These are phyloP conservation scores for Oryzias celebensis DNA, from an alignment of 2,113 vertebrate genomes.

Conservation along the genomic window DNA sequence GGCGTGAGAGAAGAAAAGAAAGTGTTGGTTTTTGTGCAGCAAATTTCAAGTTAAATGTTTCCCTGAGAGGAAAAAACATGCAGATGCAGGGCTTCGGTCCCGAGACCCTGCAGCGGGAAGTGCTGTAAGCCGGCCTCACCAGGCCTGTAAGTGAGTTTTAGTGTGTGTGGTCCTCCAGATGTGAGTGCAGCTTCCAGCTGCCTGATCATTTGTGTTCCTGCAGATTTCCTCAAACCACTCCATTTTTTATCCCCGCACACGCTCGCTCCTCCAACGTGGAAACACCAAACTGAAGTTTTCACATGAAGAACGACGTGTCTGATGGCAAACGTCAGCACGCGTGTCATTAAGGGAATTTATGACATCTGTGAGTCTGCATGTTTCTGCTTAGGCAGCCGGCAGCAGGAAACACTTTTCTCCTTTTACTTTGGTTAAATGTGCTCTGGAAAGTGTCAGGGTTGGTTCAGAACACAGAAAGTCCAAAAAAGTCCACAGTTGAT, in stretches of 20 bases:
- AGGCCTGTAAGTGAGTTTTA: background rate
- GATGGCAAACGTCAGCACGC: background rate
- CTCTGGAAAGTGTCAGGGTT: too few relatives aligned
- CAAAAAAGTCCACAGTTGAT: too few relatives aligned
- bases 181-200: conserved; percentile 12
- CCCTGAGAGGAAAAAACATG: background rate
- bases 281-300: background rate
- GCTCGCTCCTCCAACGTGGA: background rate
- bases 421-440: too few relatives aligned
- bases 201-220: conserved; percentile 8
- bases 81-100: background rate
- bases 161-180: conserved; percentile 18
- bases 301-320: background rate
- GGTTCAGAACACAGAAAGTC: too few relatives aligned
- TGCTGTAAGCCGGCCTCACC: background rate
- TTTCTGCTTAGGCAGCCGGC: background rate
- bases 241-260: background rate
- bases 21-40: background rate
- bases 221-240: conserved; percentile 2
- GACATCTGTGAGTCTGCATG: too few relatives aligned
- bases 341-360: too few relatives aligned
- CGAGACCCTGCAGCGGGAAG: background rate
- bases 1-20: conserved; percentile 1
- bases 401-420: background rate
- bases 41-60: conserved; percentile 9